Evolutionary conservation across 2,113 vertebrate genomes (phyloP), one percentile per base, ranked within the genome.

Genomic region (Lucifuga dentata): DNA sequence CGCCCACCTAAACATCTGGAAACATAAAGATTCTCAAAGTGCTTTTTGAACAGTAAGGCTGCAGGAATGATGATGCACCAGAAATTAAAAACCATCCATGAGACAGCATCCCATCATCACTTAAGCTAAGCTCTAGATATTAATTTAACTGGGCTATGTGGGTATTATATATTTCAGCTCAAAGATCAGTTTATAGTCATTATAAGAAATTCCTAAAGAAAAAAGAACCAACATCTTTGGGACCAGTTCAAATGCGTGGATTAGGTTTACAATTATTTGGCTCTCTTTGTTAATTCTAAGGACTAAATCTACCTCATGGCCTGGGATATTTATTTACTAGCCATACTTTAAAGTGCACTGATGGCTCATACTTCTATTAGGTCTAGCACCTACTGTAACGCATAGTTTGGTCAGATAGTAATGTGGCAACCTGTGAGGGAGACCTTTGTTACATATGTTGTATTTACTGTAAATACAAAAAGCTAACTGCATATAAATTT

Each of bases 241-340:
- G n/a, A 63, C 35, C 8, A 43, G 38, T 20, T 56, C 32, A 68
- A 80, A 70, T 17, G 26, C 66, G 26, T 75, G 19, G 16, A 45
- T 44, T 11, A 35, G 29, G 11, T 12, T 21, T 46, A 46, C 44
- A 46, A 9, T 21, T 46, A 21, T 46, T 45, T 56, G 68, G 5
- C 29, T 26, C 5, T 29, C 17, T 33, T 21, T 39, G 2, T 57
- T 11, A 50, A 20, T 66, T 40, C 56, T 13, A 62, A 69, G 4
- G 44, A 50, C 52, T 46, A 49, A n/a, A 75, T 73, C 79, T 85
- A 89, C 87, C 87, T 88, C 86, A 70, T 32, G 19, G 45, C 33
- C 48, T 70, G 39, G n/a, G 3, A 56, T 58, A 32, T 52, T 41
- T 68, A 11, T 59, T 2, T 21, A 26, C 32, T 12, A 60, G 46